Base-by-base conservation (phyloP, 2,888 invertebrate genomes). In the Dasypolia templi region DNA sequence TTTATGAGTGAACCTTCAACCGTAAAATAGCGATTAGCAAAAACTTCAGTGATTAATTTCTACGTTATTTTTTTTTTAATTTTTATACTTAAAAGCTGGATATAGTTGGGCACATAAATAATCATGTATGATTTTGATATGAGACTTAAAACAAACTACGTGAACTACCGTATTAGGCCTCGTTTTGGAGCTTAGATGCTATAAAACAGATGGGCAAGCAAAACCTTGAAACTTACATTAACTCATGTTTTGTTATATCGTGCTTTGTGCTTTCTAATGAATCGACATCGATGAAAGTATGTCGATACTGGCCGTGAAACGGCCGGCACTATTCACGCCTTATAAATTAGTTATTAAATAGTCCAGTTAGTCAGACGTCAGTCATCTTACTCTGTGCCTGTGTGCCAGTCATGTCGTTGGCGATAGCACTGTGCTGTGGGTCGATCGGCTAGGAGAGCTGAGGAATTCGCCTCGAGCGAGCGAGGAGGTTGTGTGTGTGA, bases 341-440 rank as follows among this genome's bases (percentile, higher is more conserved):
- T 29, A 29, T 49, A 73, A 44, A 75, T 75, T 64, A n/a, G 22
- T n/a, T 61, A 63, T n/a, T 64, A 39, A 42, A 55, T 44, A 42
- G 22, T 67, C 44, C n/a, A n/a, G n/a, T n/a, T n/a, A 59, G 79
- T 75, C 71, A 46, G 71, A n/a, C n/a, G n/a, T 70, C 26, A 74
- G 44, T 32, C 44, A 32, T 32, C n/a, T 22, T 70, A 39, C 29
- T 70, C 4, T 12, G 67, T 44, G 29, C 29, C 7, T 29, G 74
- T 12, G 67, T 44, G 29, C 29, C 7, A 39, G 74, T 56, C 73
- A 75, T 84, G 86, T 86, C 62, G 63, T 58, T 42, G n/a, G 58
- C 22, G 26, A 70, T 71, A 65, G 74, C 56, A 22, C 14, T 72
- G 75, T 65, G 32, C 55, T 66, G 62, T 44, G 61, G 64, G 67